Evolutionary conservation across 2,113 vertebrate genomes (phyloP), one percentile per base, ranked within the genome.

Genomic region (Poicephalus meyeri): DNA sequence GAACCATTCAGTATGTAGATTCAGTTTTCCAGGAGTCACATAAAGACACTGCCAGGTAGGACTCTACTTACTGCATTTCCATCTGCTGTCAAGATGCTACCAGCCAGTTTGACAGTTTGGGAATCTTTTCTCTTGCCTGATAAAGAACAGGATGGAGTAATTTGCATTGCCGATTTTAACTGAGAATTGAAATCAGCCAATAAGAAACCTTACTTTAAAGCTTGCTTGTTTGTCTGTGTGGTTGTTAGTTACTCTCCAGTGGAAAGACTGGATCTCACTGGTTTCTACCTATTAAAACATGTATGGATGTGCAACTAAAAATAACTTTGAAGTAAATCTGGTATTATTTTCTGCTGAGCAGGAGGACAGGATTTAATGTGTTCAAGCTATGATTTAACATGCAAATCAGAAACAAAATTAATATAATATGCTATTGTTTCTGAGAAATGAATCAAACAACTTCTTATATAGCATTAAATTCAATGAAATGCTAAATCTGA

Each of bases 71-170:
- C 42, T 80, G 76, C 76, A 39, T 41, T 91, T 89, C 64, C 68
- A 47, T 86, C 76, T 81, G 88, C 91, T 94, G 85, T 88, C 82
- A 77, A 66, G 79, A 74, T 82, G 80, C 88, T 88, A 94, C 88
- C 73, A 80, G 83, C 35, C 61, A 76, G 39, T 93, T 55, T 74
- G 91, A 84, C 69, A 88, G 65, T 94, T 89, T 85, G 53, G 83
- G 89, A 86, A 49, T 65, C 56, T 96, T 92, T 92, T 88, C 83
- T 95, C 83, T 86, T 89, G 72, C 72, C 65, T 1, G 0, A 69
- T 93, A 85, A 93, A 88, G 72, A 88, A 41, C 20, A 92, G 85
- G 91, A 86, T 14, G 42, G 69, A 92, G 60, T 78, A 2, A 88
- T 95, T 93, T 93, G 81, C 73, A 73, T 80, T 77, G 81, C 74